Conservation (phyloP, 1,140 invertebrate genomes). For the Sinella curviseta region DNA sequence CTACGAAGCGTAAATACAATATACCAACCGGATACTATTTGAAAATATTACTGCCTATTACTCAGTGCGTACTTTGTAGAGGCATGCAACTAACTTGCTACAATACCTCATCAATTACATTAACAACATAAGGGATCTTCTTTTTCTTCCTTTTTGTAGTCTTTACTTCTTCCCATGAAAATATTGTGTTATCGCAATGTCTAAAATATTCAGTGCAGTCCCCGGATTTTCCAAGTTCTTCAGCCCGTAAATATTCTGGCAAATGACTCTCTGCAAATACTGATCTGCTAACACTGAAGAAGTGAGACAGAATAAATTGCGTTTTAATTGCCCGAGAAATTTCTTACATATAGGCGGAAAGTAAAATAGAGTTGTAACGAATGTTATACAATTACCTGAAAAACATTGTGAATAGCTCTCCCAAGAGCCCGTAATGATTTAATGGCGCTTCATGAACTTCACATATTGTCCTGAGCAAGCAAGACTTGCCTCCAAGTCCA, state of each 20-base stretch:
- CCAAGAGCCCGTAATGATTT: slow-evolving; percentile 42
- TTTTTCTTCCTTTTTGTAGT: background rate
- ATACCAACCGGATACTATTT: too few relatives aligned
- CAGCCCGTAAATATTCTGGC: slow-evolving; percentile 36
- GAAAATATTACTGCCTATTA: too few relatives aligned
- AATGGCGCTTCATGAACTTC: slow-evolving; percentile 45
- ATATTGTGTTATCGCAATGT: slow-evolving; percentile 36
- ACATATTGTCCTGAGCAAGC: slow-evolving; percentile 45
- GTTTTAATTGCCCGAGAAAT: background rate
- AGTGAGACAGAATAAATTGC: background rate
- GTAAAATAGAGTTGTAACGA: too few relatives aligned
- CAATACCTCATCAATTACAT: background rate
- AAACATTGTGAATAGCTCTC: slow-evolving; percentile 42
- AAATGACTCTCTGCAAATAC: slow-evolving; percentile 35
- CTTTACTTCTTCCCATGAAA: slow-evolving; percentile 21
- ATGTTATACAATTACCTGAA: slow-evolving; percentile 42
- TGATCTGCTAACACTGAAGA: slow-evolving; percentile 40
- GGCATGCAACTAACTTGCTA: background rate
- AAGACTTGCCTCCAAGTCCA: slow-evolving; percentile 39
- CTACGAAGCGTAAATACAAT: too few relatives aligned
- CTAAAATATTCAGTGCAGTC: slow-evolving; percentile 32
- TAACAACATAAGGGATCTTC: background rate
- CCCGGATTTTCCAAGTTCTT: slow-evolving; percentile 33
- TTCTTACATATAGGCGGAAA: too few relatives aligned
- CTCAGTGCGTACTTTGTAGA: too few relatives aligned